Conservation (phyloP, 1,140 invertebrate genomes). For the Cepaea nemoralis region DNA sequence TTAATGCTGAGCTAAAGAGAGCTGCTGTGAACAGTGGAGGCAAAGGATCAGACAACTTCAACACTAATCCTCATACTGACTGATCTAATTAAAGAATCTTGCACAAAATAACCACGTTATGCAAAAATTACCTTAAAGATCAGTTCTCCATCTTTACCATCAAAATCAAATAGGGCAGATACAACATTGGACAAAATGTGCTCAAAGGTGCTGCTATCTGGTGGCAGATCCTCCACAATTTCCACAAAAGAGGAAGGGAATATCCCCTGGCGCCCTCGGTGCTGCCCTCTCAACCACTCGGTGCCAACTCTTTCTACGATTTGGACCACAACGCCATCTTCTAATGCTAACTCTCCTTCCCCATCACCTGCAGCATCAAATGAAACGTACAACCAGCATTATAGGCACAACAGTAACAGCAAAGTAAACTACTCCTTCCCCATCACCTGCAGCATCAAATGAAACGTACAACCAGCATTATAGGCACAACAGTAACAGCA, state of each 20-base stretch:
- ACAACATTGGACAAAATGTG: neutral
- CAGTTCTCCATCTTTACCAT: slow-evolving; percentile 76
- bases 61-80: too few relatives aligned
- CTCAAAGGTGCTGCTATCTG: neutral
- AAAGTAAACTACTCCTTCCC: too few relatives aligned
- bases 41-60: too few relatives aligned
- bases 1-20: too few relatives aligned
- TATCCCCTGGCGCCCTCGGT: slow-evolving; percentile 79
- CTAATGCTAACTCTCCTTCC: slow-evolving; percentile 74
- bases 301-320: slow-evolving; percentile 76
- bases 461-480: too few relatives aligned
- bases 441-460: too few relatives aligned
- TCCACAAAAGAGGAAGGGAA: slow-evolving; percentile 86
- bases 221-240: slow-evolving; percentile 64
- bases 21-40: too few relatives aligned
- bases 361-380: slow-evolving; percentile 71
- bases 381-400: too few relatives aligned
- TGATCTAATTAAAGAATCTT: too few relatives aligned
- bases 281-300: slow-evolving; percentile 87
- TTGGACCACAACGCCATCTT: slow-evolving; percentile 80
- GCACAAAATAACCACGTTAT: too few relatives aligned
- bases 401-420: too few relatives aligned
- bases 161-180: slow-evolving; percentile 76
- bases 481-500: too few relatives aligned
- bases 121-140: slow-evolving; percentile 66